These are phyloP conservation scores for Andrena bicolor DNA, from an alignment of 2,888 invertebrate species.

Conservation along the genomic window DNA sequence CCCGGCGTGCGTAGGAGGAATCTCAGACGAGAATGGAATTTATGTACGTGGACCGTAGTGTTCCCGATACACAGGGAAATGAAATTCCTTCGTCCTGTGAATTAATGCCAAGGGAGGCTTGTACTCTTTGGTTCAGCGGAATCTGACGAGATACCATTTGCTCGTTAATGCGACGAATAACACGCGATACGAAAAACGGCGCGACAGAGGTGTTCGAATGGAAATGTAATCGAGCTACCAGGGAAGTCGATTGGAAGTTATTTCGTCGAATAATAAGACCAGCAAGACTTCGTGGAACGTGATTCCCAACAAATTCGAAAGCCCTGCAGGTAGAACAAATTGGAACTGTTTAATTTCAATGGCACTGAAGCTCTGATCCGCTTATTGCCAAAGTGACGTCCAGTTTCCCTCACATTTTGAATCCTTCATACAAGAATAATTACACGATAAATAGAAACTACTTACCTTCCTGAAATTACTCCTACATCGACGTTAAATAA, in stretches of 20 bases:
- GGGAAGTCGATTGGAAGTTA: neutral
- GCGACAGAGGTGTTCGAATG: neutral
- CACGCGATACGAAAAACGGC: neutral
- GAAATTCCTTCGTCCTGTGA: constrained; percentile 37
- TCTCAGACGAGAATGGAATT: constrained; percentile 16
- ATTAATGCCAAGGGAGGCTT: constrained; percentile 30
- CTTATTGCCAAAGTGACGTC: too few species aligned
- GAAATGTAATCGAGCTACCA: neutral
- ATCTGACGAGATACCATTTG: neutral
- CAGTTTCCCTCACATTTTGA: too few species aligned
- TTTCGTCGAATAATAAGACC: neutral
- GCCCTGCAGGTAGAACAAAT: too few species aligned
- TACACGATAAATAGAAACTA: too few species aligned
- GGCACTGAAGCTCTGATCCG: too few species aligned
- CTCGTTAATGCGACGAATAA: neutral
- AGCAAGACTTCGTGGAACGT: neutral
- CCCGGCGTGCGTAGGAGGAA: neutral
- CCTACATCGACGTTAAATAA: too few species aligned
- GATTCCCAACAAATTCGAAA: too few species aligned
- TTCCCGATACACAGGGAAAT: constrained; percentile 29
- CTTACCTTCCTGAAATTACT: neutral
- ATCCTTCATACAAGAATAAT: too few species aligned
- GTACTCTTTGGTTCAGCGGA: constrained; percentile 12
- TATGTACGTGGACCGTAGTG: neutral
- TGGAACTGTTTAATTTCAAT: too few species aligned